Base-by-base conservation (phyloP, 2,888 invertebrate species). In the Aphidoletes aphidimyza region DNA sequence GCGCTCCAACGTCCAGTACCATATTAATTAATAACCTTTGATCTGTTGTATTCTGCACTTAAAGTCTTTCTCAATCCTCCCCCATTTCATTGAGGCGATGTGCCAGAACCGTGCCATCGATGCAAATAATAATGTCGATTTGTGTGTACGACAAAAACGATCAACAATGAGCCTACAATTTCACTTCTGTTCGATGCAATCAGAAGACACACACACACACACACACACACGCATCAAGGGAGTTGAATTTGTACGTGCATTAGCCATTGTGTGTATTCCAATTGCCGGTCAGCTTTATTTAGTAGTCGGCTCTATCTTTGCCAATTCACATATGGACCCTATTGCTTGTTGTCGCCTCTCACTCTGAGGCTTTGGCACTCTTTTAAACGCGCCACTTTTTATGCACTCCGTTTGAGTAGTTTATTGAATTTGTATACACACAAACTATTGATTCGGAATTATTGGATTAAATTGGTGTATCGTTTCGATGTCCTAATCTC, bases 21-120 rank as follows among this genome's bases (percentile, higher is more conserved):
- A 81, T 37, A 81, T 81, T 81, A 81, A 81, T 81, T 81, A 81
- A 81, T 81, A 81, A 81, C 81, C 81, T 81, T 81, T 81, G 81
- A 81, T 81, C 81, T 81, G 19, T 81, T 81, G 36, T n/a, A n/a
- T 37, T n/a, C 36, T 37, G 37, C 81, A 81, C 37, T 81, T 37
- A 81, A 81, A 81, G 81, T 81, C 81, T 19, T 37, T 37, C 37
- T 37, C 37, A 37, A 30, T n/a, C 34, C 17, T 11, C 11, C 42
- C 69, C 69, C 69, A 69, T 69, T 14, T 69, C 69, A 69, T 14
- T 69, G n/a, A n/a, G n/a, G n/a, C n/a, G n/a, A n/a, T n/a, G n/a
- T 30, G 30, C 69, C 34, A 30, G 14, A 42, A 69, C 22, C 30
- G 69, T 30, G 0, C 30, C 69, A 17, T 30, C 69, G 69, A 69